Base-by-base conservation (phyloP, 2,888 invertebrate genomes). In the Diaphora mendica region DNA sequence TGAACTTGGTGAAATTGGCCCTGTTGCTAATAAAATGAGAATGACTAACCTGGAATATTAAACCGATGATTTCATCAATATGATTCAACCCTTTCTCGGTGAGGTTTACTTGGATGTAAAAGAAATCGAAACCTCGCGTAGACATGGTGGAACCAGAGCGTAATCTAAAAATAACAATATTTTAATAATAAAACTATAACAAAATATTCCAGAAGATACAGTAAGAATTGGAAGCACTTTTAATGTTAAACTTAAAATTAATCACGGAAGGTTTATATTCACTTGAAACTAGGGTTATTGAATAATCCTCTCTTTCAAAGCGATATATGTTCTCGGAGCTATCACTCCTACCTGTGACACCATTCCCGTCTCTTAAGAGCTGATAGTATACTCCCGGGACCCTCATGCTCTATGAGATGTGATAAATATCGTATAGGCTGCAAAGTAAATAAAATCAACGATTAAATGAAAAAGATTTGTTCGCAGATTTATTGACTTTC, bases 371-470 rank as follows among this genome's bases (percentile, higher is more conserved):
- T 96, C 89, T 99, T 99, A 68, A 99, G 95, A 70, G 98, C 98
- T 0, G 99, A 98, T 77, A 99, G 95, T 76, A 99, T 96, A 86
- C 99, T 99, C 5, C 99, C 99, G 4, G 98, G 97, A 0, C 99
- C 99, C 93, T 99, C 99, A 90, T 99, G 99, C 0, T 99, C 99
- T 83, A 99, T 96, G 79, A 99, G 95, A 92, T 99, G 99, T 5
- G 98, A 98, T 79, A 99, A 93, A 90, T 99, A 99, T 89, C 97
- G 97, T 35, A 97, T 97, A 42, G 99, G 99, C 99, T 99, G 89
- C 0, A 93, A 82, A 84, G 75, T 13, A 69, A 66, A 13, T 3
- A 68, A 39, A 11, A 11, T 39, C 39, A 11, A 39, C 39, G 11
- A 39, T 39, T 11, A 39, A 39, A 39, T 8, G 39, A 39, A 39